Evolutionary conservation across 2,797 vertebrate genomes (phyloP).

Genomic region (Synanceia verrucosa): DNA sequence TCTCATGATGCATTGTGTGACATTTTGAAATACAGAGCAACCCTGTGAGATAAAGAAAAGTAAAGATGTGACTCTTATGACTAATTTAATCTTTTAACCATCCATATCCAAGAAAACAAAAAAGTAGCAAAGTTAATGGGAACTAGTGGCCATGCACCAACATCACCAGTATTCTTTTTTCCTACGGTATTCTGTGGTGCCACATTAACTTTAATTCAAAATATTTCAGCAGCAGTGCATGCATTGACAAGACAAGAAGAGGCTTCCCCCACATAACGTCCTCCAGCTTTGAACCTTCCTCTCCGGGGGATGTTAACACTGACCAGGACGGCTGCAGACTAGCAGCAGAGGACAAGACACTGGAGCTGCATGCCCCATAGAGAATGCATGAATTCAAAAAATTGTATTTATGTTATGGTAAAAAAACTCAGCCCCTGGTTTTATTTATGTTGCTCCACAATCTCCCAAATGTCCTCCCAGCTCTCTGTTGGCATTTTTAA

Average conservation of each 20-base stretch:
- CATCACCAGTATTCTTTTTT: not conserved
- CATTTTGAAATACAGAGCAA: too few relatives aligned
- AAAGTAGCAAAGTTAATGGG: not conserved
- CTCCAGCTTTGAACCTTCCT: constrained; percentile 19
- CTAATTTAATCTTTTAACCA: too few relatives aligned
- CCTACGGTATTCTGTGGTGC: not conserved
- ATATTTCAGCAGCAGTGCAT: constrained; percentile 9
- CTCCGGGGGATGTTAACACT: constrained; percentile 26
- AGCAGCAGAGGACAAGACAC: constrained; percentile 1
- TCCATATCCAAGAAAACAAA: too few relatives aligned
- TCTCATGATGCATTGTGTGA: too few relatives aligned
- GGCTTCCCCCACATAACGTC: constrained; percentile 3
- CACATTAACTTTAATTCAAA: not conserved
- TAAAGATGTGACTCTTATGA: too few relatives aligned
- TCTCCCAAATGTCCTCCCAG: not conserved
- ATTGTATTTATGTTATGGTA: constrained; percentile 8
- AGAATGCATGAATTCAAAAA: not conserved
- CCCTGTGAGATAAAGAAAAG: too few relatives aligned
- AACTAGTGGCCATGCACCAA: not conserved
- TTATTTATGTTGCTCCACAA: not conserved
- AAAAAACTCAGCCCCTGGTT: constrained; percentile 1
- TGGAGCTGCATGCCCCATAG: not conserved
- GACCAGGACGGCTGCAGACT: constrained; percentile 19
- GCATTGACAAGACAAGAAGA: constrained; percentile 21
- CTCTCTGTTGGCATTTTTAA: not conserved